Evolutionary conservation across 2,888 invertebrate genomes (phyloP).

Genomic region (Macrophya alboannulata): DNA sequence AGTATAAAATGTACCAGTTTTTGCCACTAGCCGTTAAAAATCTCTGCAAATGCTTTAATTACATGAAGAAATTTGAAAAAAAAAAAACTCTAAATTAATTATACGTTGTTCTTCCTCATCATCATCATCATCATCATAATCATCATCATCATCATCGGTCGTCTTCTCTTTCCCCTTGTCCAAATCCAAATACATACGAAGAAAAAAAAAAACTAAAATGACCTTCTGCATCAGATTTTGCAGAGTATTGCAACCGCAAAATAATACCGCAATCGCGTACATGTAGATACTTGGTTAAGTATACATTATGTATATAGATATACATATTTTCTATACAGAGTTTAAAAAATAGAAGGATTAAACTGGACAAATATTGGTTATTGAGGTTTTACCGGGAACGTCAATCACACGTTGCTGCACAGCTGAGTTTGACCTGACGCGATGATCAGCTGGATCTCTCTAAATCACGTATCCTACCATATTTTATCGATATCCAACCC

Average conservation of each 20-base stretch:
- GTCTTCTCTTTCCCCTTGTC: not conserved
- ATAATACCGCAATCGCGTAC: not conserved
- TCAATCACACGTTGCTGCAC: slow-evolving; percentile 29
- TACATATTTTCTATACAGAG: not conserved
- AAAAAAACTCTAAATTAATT: not conserved
- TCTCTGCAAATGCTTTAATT: not conserved
- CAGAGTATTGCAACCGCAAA: not conserved
- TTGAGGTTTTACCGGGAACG: not conserved
- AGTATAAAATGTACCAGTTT: not conserved
- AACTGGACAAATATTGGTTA: not conserved
- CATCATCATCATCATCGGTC: not conserved
- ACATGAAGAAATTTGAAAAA: not conserved
- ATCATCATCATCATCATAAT: not conserved
- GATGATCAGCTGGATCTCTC: not conserved
- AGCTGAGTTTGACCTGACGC: not conserved
- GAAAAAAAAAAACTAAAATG: not conserved
- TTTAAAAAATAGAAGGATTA: not conserved
- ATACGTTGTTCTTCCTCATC: not conserved
- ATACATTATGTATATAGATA: not conserved
- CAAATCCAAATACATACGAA: not conserved
- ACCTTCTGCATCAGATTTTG: not conserved
- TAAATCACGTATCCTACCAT: not conserved
- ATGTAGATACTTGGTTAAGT: not conserved
- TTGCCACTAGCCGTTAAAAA: not conserved
- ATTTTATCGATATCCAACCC: not conserved